These are phyloP conservation scores for Clinocottus analis DNA, from an alignment of 2,113 vertebrate species.

Conservation along the genomic window DNA sequence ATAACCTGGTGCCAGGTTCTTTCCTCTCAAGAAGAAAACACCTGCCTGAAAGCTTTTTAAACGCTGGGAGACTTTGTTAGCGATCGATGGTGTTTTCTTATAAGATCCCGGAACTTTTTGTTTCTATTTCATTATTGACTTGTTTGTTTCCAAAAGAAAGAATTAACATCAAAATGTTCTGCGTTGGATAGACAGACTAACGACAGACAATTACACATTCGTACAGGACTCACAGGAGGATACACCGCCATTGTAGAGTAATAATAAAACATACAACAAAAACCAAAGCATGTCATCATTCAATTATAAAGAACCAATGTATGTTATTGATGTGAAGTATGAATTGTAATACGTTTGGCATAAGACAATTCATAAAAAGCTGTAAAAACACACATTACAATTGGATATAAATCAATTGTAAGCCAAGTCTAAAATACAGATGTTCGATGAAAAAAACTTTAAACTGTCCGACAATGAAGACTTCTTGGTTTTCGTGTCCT, in stretches of 20 bases:
- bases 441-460: neutral
- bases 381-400: neutral
- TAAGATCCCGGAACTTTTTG: neutral
- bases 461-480: neutral
- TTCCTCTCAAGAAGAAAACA: constrained; percentile 20
- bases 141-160: constrained; percentile 1
- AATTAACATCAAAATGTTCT: neutral
- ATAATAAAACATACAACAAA: neutral
- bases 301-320: neutral
- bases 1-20: neutral
- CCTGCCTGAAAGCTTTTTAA: constrained; percentile 16
- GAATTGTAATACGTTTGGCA: neutral
- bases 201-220: neutral
- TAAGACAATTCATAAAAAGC: neutral
- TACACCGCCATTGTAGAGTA: neutral
- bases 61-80: neutral
- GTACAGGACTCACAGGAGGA: neutral
- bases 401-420: neutral
- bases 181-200: neutral
- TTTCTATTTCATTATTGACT: neutral
- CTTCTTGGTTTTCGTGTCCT: neutral
- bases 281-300: neutral
- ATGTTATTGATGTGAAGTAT: neutral
- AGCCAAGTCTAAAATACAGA: no score
- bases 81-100: constrained; percentile 23